Evolutionary conservation across 2,888 invertebrate genomes (phyloP).

Genomic region (Caenorhabditis sulstoni): DNA sequence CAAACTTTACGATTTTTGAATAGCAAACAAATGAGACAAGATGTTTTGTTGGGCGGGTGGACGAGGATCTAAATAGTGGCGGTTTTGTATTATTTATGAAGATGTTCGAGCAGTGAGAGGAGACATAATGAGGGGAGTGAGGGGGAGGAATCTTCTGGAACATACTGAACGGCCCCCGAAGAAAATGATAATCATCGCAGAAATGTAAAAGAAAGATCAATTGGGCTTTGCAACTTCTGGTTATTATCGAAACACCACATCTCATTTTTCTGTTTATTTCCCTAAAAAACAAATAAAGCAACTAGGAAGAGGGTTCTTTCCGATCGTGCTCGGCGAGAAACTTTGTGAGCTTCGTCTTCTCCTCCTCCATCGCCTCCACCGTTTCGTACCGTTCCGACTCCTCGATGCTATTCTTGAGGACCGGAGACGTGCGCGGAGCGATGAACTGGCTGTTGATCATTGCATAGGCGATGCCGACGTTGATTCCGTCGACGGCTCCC

Average conservation of each 20-base stretch:
- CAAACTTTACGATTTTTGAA: constrained; percentile 39
- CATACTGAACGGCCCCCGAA: too few species aligned
- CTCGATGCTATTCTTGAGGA: constrained; percentile 68
- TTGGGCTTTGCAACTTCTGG: too few species aligned
- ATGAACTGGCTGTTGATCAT: constrained; percentile 66
- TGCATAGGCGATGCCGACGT: constrained; percentile 72
- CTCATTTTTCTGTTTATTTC: too few species aligned
- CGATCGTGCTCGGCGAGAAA: constrained; percentile 60
- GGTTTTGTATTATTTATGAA: too few species aligned
- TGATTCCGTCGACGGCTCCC: constrained; percentile 78
- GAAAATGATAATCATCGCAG: too few species aligned
- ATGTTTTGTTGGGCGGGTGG: too few species aligned
- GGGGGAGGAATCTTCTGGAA: too few species aligned
- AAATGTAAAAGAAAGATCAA: too few species aligned
- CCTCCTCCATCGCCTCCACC: constrained; percentile 62
- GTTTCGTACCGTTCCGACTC: constrained; percentile 63
- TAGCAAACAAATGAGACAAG: constrained; percentile 1
- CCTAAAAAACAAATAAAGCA: not conserved
- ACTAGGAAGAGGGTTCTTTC: constrained; percentile 6
- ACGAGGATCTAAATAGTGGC: too few species aligned
- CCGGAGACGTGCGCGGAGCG: constrained; percentile 66
- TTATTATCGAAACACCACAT: too few species aligned
- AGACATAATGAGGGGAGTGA: too few species aligned
- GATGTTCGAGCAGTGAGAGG: too few species aligned
- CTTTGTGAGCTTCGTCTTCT: constrained; percentile 50